Conservation (phyloP, 2,888 invertebrate species). For the Oscheius sp. region DNA sequence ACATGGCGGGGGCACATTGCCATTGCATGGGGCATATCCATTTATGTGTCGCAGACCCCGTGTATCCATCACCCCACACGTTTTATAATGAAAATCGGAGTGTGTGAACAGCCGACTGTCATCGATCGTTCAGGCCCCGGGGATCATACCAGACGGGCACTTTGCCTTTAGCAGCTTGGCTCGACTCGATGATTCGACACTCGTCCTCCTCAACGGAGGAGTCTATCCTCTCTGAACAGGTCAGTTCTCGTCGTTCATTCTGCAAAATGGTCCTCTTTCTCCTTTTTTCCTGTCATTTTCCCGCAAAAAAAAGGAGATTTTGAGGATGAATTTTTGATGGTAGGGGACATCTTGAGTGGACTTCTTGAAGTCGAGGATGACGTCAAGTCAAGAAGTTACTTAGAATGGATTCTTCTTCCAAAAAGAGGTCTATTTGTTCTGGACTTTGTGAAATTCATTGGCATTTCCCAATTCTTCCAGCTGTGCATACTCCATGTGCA, state of each 20-base stretch:
- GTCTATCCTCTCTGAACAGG: slow-evolving; percentile 26
- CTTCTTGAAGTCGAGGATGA: too few species aligned
- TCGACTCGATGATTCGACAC: slow-evolving; percentile 19
- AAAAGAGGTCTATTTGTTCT: too few species aligned
- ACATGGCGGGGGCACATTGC: not conserved
- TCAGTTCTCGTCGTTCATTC: not conserved
- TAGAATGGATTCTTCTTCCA: too few species aligned
- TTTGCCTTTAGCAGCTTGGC: not conserved
- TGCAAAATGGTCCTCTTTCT: too few species aligned
- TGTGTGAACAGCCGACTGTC: slow-evolving; percentile 32
- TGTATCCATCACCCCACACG: slow-evolving; percentile 3
- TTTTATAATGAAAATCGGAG: slow-evolving; percentile 34
- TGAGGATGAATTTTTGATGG: not conserved
- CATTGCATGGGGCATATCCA: slow-evolving; percentile 24
- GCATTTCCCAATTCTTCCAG: too few species aligned
- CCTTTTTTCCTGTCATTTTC: too few species aligned
- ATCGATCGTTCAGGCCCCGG: slow-evolving; percentile 25
- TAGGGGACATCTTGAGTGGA: not conserved
- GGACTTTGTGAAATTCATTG: too few species aligned
- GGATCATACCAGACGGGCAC: slow-evolving; percentile 1
- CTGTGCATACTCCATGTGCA: too few species aligned
- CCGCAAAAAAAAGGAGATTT: slow-evolving; percentile 6
- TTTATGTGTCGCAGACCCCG: not conserved
- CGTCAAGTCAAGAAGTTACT: too few species aligned
- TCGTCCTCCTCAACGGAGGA: slow-evolving; percentile 29